These are phyloP conservation scores for Ptychoptera contaminata DNA, from an alignment of 2,888 invertebrate species.

Conservation along the genomic window DNA sequence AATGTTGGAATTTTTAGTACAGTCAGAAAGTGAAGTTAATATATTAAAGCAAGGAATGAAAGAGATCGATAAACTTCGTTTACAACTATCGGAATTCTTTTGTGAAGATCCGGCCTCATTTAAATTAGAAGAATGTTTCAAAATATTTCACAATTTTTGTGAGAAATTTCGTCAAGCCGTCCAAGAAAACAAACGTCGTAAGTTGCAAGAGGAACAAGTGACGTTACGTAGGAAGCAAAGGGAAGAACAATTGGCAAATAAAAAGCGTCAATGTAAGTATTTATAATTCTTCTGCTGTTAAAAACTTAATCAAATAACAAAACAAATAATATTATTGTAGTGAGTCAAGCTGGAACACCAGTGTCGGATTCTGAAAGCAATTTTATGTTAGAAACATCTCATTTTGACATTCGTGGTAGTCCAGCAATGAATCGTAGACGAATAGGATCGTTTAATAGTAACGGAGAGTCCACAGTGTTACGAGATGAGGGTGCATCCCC, in stretches of 20 bases:
- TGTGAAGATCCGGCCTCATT: constrained; percentile 84
- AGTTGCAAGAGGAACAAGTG: constrained; percentile 74
- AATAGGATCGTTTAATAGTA: constrained; percentile 48
- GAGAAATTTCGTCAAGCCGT: constrained; percentile 71
- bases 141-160: constrained; percentile 78
- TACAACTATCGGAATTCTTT: constrained; percentile 77
- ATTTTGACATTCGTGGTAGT: constrained; percentile 58
- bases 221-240: constrained; percentile 57
- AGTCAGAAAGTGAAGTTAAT: constrained; percentile 60
- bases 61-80: constrained; percentile 64
- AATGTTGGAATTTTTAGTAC: constrained; percentile 58
- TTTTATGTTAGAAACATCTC: constrained; percentile 57
- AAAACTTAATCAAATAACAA: constrained; percentile 3
- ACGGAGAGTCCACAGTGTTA: constrained; percentile 20
- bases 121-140: constrained; percentile 87
- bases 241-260: constrained; percentile 51
- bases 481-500: constrained; percentile 25
- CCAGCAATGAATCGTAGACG: constrained; percentile 49
- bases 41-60: constrained; percentile 65
- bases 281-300: constrained; percentile 1
- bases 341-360: constrained; percentile 52
- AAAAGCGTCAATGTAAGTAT: constrained; percentile 41
- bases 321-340: constrained; percentile 22
- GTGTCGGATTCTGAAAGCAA: constrained; percentile 58
- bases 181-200: constrained; percentile 68